phyloP scores from a whole-genome alignment of 2,797 vertebrate genomes.

The Triplophysa bombifrons region DNA sequence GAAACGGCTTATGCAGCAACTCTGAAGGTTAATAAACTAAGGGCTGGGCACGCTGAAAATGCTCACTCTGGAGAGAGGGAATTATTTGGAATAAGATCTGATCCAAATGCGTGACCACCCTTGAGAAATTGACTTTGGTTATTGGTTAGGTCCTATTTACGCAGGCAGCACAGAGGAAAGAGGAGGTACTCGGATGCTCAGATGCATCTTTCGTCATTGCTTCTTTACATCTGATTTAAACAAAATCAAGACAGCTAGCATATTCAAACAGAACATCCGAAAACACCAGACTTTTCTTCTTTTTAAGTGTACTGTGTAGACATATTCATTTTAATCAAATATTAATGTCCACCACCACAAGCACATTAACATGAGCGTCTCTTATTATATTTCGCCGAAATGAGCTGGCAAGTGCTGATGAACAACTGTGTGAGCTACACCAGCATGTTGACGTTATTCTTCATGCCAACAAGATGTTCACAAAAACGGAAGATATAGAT shows the following conservation, averaged over 20 bases:
- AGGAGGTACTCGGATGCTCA: conserved; percentile 10
- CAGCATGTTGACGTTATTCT: too few species aligned
- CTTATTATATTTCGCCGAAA: background rate
- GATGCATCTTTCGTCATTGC: background rate
- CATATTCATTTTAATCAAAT: background rate
- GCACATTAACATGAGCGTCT: background rate
- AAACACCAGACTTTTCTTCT: background rate
- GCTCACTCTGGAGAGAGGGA: conserved; percentile 38
- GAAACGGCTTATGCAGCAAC: conserved; percentile 67
- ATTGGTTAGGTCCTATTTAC: conserved; percentile 55
- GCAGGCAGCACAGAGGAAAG: conserved; percentile 39
- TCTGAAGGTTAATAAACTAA: conserved; percentile 67
- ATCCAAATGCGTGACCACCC: conserved; percentile 45
- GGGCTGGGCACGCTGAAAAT: conserved; percentile 30
- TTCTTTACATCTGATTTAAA: conserved; percentile 23
- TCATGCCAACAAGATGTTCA: background rate
- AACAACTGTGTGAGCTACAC: background rate
- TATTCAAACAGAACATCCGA: background rate
- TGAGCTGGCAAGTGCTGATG: background rate
- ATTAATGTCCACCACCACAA: background rate
- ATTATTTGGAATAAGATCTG: conserved; percentile 58
- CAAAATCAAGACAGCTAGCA: background rate
- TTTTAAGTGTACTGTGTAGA: background rate
- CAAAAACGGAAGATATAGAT: background rate
- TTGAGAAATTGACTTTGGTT: conserved; percentile 66